Percentiles rank a stretch among this genome's conserved stretches.
These are phyloP conservation scores for Clytia hemisphaerica DNA, from an alignment of 30 jellyfish, hydroid and myxozoan species.

Conservation along the genomic window DNA sequence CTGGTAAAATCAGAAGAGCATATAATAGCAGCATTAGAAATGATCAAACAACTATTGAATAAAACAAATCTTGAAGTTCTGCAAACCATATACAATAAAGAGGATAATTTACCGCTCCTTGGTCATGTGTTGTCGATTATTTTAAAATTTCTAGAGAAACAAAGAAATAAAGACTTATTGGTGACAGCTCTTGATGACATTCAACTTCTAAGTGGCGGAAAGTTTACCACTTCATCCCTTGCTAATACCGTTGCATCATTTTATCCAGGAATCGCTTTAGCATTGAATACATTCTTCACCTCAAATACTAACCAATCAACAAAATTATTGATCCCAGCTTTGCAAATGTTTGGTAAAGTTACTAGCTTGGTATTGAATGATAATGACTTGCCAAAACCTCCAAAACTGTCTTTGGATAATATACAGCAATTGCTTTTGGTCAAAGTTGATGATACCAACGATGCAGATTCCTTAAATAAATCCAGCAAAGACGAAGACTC, in stretches of 20 bases:
- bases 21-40: slow-evolving; percentile 24
- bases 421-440: background rate
- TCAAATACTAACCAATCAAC: slow-evolving; percentile 44
- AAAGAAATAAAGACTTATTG: slow-evolving; percentile 39
- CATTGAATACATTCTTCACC: slow-evolving; percentile 24
- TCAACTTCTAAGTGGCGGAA: slow-evolving; percentile 18
- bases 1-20: slow-evolving; percentile 71
- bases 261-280: slow-evolving; percentile 63
- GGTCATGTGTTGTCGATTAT: slow-evolving; percentile 77
- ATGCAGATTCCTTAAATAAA: background rate
- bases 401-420: background rate
- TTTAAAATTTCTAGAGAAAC: slow-evolving; percentile 44
- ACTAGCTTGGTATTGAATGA: slow-evolving; percentile 37
- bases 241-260: slow-evolving; percentile 34
- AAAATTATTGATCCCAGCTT: slow-evolving; percentile 7
- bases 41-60: slow-evolving; percentile 5
- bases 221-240: background rate
- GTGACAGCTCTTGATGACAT: slow-evolving; percentile 31
- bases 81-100: slow-evolving; percentile 19
- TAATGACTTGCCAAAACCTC: background rate
- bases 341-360: slow-evolving; percentile 31
- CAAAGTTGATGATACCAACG: background rate
- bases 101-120: slow-evolving; percentile 46
- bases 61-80: background rate
- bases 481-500: background rate